Base-by-base conservation (phyloP, 2,113 vertebrate species). In the Cyprinodon tularosa region DNA sequence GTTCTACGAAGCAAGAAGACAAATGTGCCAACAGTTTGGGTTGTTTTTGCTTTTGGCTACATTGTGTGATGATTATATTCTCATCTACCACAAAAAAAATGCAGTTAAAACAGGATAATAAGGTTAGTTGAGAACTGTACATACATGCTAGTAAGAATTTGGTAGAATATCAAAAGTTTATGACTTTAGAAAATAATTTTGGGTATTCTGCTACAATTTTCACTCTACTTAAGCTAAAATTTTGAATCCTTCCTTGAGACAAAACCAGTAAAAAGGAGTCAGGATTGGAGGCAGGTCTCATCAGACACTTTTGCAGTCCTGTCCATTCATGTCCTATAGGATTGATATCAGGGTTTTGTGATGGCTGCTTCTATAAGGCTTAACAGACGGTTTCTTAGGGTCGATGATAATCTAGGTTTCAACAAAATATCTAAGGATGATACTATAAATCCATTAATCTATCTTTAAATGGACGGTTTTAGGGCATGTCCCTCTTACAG, bases 1-100 rank as follows among this genome's bases (percentile, higher is more conserved):
- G 45, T 15, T 15, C 45, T 39, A 63, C 12, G 42, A 29, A 72
- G 48, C 48, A 40, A 75, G 74, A 74, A 71, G 53, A 13, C 40
- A 59, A 48, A 2, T 37, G 45, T 71, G 40, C 22, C 69, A 67
- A 62, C 22, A 7, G 36, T 14, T 45, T 50, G 5, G 6, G 14
- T 29, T 66, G 3, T 47, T 20, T 20, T 11, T n/a, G 4, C 50
- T 50, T 48, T 48, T 8, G 36, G 29, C 2, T 14, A 4, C 8
- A 20, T 9, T 9, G 12, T 37, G 3, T 3, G 61, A 37, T 15
- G 36, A 38, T 29, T 29, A 29, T 62, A 17, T 38, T 37, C 61
- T 39, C 37, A 63, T 15, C 13, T 14, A 12, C 12, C 17, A 17
- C 4, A 38, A 63, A 38, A 39, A n/a, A 57, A 3, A 57, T 11